phyloP scores from a whole-genome alignment of 2,888 invertebrate genomes.

The Cheilosia soror region DNA sequence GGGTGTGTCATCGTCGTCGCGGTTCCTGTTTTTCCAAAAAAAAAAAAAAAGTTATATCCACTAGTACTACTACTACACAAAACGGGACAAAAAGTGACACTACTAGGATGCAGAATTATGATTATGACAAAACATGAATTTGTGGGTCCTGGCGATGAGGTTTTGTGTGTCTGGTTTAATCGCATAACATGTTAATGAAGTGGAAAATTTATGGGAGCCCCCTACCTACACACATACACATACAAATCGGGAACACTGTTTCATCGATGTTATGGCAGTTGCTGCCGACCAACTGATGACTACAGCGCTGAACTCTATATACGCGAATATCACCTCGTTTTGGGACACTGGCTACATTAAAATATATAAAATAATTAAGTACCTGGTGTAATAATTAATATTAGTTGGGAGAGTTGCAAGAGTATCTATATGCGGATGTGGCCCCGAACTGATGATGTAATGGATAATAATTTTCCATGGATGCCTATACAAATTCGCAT shows the following conservation, averaged over 20 bases:
- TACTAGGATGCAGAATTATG: conserved; percentile 77
- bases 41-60: conserved; percentile 26
- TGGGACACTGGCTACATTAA: conserved; percentile 67
- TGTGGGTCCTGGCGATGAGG: conserved; percentile 76
- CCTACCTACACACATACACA: conserved; percentile 20
- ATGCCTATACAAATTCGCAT: background rate
- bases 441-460: conserved; percentile 56
- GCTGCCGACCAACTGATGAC: conserved; percentile 30
- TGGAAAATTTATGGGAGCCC: conserved; percentile 78
- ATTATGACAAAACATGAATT: conserved; percentile 80
- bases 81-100: conserved; percentile 68
- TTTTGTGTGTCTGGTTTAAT: conserved; percentile 77
- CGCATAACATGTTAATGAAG: conserved; percentile 81
- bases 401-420: conserved; percentile 52
- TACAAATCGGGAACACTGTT: conserved; percentile 32
- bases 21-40: conserved; percentile 54
- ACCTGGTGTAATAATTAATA: conserved; percentile 74
- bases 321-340: conserved; percentile 58
- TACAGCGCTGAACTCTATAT: no score
- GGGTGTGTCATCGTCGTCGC: conserved; percentile 56
- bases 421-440: conserved; percentile 2
- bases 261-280: conserved; percentile 73
- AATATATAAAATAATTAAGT: conserved; percentile 75
- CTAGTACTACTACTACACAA: conserved; percentile 2
- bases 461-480: conserved; percentile 53